Evolutionary conservation across 2,888 invertebrate genomes (phyloP).

Genomic region (Campoplex capitator): DNA sequence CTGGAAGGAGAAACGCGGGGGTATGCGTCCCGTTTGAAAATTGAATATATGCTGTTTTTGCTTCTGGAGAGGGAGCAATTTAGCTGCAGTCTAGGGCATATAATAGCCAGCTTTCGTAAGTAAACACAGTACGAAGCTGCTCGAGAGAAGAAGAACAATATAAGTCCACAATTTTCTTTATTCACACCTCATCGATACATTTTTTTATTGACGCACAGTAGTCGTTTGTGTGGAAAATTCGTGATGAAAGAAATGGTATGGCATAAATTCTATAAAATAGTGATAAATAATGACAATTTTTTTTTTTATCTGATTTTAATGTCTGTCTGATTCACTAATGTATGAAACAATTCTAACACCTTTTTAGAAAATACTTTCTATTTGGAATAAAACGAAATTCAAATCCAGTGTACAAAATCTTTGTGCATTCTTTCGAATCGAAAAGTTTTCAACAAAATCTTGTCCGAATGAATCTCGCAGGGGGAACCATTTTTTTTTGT

Average conservation of each 20-base stretch:
- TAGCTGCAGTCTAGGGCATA: neutral
- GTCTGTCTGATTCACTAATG: neutral
- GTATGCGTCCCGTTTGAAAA: neutral
- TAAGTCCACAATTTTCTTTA: neutral
- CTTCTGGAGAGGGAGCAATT: conserved; percentile 5
- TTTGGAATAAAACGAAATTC: too few relatives aligned
- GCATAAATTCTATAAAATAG: neutral
- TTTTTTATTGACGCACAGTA: neutral
- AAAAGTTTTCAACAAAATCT: too few relatives aligned
- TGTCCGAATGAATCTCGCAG: too few relatives aligned
- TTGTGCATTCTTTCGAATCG: too few relatives aligned
- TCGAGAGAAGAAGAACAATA: neutral
- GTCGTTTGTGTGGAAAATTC: neutral
- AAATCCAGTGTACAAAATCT: too few relatives aligned
- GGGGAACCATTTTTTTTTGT: too few relatives aligned
- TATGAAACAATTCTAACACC: neutral
- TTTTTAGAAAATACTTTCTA: neutral
- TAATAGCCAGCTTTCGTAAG: neutral
- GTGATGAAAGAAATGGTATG: neutral
- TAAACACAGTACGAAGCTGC: neutral
- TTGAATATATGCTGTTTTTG: neutral
- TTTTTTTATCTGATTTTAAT: neutral
- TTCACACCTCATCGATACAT: neutral
- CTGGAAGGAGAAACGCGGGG: neutral
- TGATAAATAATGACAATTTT: neutral